A percentile compares a stretch with the other conserved stretches of the same genome.
phyloP scores from a whole-genome alignment of 2,797 vertebrate genomes.

The Chiroxiphia lanceolata region DNA sequence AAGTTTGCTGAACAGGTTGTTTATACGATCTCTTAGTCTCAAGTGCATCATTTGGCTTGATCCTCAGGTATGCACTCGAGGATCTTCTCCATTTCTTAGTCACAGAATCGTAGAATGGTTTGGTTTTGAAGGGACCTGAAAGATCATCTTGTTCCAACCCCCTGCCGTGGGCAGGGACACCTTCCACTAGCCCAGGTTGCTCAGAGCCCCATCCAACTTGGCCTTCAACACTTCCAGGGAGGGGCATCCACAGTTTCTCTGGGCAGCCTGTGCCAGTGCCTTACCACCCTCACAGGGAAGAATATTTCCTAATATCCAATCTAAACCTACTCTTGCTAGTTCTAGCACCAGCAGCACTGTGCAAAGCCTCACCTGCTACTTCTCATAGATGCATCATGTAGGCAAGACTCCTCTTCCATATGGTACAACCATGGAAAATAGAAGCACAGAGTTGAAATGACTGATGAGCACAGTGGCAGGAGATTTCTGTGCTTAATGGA shows the following conservation, averaged over 20 bases:
- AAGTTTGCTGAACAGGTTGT: not conserved
- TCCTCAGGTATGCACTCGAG: not conserved
- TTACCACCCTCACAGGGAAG: not conserved
- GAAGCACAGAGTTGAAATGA: not conserved
- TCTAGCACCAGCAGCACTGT: not conserved
- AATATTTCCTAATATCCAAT: too few relatives aligned
- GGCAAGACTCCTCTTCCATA: not conserved
- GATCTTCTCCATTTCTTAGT: not conserved
- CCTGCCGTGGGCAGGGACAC: not conserved
- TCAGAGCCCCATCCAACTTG: not conserved
- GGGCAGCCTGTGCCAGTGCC: not conserved
- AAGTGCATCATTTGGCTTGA: fast-evolving
- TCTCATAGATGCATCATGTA: not conserved
- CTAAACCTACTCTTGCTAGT: not conserved
- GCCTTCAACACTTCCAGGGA: not conserved
- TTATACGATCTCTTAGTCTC: not conserved
- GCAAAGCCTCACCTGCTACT: not conserved
- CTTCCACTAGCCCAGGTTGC: not conserved
- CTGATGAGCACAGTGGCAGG: not conserved
- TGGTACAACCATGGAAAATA: not conserved
- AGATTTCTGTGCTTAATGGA: not conserved
- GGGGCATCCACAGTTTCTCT: not conserved
- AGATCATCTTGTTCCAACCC: not conserved
- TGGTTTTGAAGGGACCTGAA: not conserved
- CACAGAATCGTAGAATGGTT: not conserved